These are phyloP conservation scores for Sesia bembeciformis DNA, from an alignment of 2,888 invertebrate species.

Conservation along the genomic window DNA sequence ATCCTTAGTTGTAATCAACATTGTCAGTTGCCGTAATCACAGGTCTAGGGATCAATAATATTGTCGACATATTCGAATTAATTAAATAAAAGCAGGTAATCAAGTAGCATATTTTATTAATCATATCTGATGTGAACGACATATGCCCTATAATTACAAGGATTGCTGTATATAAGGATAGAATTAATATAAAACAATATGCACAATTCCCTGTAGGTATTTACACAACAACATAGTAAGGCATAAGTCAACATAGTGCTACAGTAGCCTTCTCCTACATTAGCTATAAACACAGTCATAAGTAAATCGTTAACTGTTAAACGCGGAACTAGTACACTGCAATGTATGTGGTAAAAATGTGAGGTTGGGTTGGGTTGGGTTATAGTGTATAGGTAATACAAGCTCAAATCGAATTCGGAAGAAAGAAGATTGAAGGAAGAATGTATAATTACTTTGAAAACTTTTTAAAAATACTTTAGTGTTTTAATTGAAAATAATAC, in stretches of 20 bases:
- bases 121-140: slow-evolving; percentile 32
- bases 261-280: neutral
- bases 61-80: too few relatives aligned
- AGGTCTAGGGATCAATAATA: too few relatives aligned
- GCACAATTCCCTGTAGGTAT: slow-evolving; percentile 56
- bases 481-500: too few relatives aligned
- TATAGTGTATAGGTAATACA: neutral
- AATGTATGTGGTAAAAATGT: neutral
- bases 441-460: too few relatives aligned
- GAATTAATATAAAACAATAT: slow-evolving; percentile 41
- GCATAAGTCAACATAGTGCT: slow-evolving; percentile 4
- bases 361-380: too few relatives aligned
- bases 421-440: neutral
- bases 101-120: slow-evolving; percentile 40
- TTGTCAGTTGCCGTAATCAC: too few relatives aligned
- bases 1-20: too few relatives aligned
- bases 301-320: neutral
- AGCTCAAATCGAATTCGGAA: neutral
- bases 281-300: neutral
- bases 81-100: slow-evolving; percentile 5
- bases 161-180: slow-evolving; percentile 30
- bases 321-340: neutral
- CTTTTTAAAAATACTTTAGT: too few relatives aligned
- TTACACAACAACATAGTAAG: slow-evolving; percentile 42
- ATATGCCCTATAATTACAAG: slow-evolving; percentile 34